These are phyloP conservation scores for Columba janthina DNA, from an alignment of 2,113 vertebrate species.

Conservation along the genomic window DNA sequence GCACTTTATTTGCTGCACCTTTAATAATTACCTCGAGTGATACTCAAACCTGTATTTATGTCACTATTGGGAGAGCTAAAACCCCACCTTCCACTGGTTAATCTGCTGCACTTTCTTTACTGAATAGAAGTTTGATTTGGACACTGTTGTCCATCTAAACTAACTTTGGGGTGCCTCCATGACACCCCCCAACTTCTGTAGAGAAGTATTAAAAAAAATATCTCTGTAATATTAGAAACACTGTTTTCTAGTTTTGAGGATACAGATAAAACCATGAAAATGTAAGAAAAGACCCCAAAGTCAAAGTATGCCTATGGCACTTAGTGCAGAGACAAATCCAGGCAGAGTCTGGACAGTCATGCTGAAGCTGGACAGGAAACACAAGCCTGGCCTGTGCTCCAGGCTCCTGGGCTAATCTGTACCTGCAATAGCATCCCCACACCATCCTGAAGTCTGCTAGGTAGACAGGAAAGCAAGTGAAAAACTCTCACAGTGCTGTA, in stretches of 20 bases:
- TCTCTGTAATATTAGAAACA: neutral
- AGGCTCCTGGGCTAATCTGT: neutral
- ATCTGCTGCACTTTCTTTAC: no score
- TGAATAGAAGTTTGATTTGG: no score
- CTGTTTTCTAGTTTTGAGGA: neutral
- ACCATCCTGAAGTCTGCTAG: neutral
- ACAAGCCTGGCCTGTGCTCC: neutral
- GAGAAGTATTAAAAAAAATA: neutral
- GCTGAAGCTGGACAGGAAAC: neutral
- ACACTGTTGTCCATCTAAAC: no score
- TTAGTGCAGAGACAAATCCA: neutral
- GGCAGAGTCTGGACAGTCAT: neutral
- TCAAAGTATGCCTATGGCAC: neutral
- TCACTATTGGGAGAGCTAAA: no score
- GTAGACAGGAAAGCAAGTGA: neutral
- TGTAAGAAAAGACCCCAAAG: neutral
- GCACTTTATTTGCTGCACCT: no score
- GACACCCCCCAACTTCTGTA: neutral
- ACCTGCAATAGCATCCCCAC: neutral
- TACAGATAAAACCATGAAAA: neutral
- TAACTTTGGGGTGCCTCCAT: no score
- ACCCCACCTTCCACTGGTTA: no score
- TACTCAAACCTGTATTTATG: no score
- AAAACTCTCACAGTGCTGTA: neutral
- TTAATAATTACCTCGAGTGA: no score